Evolutionary conservation across 2,797 vertebrate genomes (phyloP).

Genomic region (Dallia pectoralis): DNA sequence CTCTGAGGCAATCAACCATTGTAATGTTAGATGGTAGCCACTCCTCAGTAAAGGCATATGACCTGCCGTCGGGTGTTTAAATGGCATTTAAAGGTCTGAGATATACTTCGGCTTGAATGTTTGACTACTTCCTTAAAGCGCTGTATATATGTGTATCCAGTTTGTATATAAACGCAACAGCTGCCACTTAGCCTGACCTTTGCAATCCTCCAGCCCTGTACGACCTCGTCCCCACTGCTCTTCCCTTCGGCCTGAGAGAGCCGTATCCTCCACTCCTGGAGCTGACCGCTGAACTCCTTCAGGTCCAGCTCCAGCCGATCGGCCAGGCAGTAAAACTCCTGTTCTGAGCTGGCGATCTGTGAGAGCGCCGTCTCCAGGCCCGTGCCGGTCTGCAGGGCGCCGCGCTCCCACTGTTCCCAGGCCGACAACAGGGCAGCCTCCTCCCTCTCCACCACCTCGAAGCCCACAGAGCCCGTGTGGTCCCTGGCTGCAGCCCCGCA

Average conservation of each 20-base stretch:
- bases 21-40: too few species aligned
- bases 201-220: constrained; percentile 85
- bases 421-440: constrained; percentile 82
- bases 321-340: constrained; percentile 81
- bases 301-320: constrained; percentile 81
- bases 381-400: constrained; percentile 73
- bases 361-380: constrained; percentile 80
- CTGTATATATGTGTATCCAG: neutral
- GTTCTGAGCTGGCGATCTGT: constrained; percentile 88
- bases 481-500: constrained; percentile 79
- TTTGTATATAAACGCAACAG: neutral
- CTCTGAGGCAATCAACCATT: too few species aligned
- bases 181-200: constrained; percentile 70
- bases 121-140: too few species aligned
- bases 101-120: too few species aligned
- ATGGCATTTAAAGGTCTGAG: too few species aligned
- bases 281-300: constrained; percentile 70
- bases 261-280: constrained; percentile 74
- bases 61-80: too few species aligned
- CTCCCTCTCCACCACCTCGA: constrained; percentile 85
- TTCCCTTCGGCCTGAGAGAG: constrained; percentile 74
- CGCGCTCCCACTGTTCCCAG: constrained; percentile 93
- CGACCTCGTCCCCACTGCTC: constrained; percentile 81
- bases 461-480: constrained; percentile 82
- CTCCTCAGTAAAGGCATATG: too few species aligned